Evolutionary conservation across 2,797 vertebrate species (phyloP).

Genomic region (Eulemur rubriventer): DNA sequence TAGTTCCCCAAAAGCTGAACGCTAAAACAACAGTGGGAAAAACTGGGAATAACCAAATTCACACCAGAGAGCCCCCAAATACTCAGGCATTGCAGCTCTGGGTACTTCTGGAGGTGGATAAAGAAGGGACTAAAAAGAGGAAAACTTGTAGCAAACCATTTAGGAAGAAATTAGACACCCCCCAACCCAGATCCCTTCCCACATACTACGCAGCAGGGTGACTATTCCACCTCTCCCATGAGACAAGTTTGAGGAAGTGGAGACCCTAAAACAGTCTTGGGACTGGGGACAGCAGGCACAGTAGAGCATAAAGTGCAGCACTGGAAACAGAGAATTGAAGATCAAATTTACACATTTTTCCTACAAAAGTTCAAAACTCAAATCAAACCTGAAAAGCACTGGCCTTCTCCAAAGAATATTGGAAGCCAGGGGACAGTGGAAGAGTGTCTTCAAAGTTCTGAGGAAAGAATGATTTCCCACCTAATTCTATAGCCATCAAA

Average conservation of each 20-base stretch:
- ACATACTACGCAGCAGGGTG: accelerated
- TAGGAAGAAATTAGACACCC: neutral
- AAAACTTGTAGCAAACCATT: neutral
- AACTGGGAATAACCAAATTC: neutral
- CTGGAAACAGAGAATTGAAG: neutral
- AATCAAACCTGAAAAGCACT: neutral
- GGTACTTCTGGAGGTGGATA: neutral
- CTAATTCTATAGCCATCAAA: neutral
- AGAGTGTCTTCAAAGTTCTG: neutral
- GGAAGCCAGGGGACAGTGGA: neutral
- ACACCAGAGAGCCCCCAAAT: neutral
- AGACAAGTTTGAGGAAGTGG: neutral
- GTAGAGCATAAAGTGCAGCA: neutral
- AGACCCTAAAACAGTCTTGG: neutral
- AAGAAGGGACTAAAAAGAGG: neutral
- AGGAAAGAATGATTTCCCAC: neutral
- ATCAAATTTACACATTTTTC: neutral
- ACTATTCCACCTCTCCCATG: neutral
- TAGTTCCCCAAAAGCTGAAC: neutral
- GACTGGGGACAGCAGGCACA: neutral
- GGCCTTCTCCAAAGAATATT: neutral
- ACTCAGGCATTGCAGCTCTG: neutral
- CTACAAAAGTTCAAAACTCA: neutral
- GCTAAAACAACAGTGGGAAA: neutral
- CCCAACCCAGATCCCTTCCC: neutral